Base-by-base conservation (phyloP, 2,797 vertebrate genomes). In the Lithobates sylvaticus region DNA sequence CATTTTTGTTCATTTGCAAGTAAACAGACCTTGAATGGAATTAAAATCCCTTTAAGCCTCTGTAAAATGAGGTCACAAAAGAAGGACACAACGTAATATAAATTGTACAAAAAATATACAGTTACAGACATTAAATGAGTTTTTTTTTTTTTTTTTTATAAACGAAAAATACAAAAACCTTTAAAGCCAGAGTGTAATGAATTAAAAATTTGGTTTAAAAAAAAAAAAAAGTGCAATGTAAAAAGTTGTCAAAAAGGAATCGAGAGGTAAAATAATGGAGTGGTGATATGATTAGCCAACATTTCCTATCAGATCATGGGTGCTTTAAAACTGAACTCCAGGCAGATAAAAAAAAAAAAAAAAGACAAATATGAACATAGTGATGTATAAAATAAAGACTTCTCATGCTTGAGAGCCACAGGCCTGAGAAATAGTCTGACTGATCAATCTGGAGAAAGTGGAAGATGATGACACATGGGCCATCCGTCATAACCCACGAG, bases 191-290 rank as follows among this genome's bases (percentile, higher is more conserved):
- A 91, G 93, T 90, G 89, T 90, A 91, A 84, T 44, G 89, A 93
- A 95, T 94, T 92, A 91, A 93, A 94, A 93, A 89, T 89, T 81
- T 90, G 89, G 84, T 90, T 91, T 92, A 91, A 93, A 94, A 94
- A 93, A 92, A 93, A n/a, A 93, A 93, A 93, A 94, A 95, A 94
- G 90, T 93, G 90, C 91, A 94, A 91, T 88, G 92, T 95, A 95
- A 93, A 95, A 95, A 94, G 88, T 54, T 44, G 88, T 67, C 54
- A 93, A 23, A 32, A 91, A 91, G 90, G 91, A 92, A 92, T 91
- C 89, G 85, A 90, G 91, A 93, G 91, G 90, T 88, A 91, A 81
- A 92, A 90, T 90, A 89, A 93, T 90, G 87, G 88, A 90, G 87
- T 84, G 84, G 75, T 39, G 89, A 87, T 29, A 67, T n/a, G 39